These are phyloP conservation scores for Desmodus rotundus DNA, from an alignment of 2,113 vertebrate genomes.

Conservation along the genomic window DNA sequence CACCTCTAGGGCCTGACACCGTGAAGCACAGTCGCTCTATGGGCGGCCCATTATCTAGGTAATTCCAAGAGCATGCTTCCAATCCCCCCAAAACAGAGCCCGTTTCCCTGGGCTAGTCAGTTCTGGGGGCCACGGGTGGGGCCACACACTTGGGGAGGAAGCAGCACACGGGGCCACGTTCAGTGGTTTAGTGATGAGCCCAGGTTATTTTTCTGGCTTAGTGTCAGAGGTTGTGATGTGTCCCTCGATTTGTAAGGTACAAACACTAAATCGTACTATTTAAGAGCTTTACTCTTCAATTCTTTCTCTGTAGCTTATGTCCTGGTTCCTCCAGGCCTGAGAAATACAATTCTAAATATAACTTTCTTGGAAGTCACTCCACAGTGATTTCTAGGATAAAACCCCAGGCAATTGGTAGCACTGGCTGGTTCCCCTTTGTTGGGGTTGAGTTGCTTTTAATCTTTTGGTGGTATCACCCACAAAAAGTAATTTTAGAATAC, in stretches of 20 bases:
- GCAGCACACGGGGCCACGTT: neutral
- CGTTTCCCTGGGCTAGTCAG: fast-evolving
- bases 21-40: neutral
- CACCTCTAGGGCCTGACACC: neutral
- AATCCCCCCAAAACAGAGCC: neutral
- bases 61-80: neutral
- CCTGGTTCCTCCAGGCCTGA: neutral
- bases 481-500: neutral
- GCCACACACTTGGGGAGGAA: neutral
- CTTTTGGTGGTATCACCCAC: neutral
- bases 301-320: neutral
- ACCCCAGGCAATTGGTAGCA: neutral
- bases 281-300: neutral
- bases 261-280: neutral
- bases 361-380: neutral
- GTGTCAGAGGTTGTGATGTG: neutral
- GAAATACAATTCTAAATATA: neutral
- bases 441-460: neutral
- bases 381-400: neutral
- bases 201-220: neutral
- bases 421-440: neutral
- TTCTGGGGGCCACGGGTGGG: fast-evolving
- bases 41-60: neutral
- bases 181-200: too few relatives aligned
- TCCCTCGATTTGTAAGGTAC: neutral